Base-by-base conservation (phyloP, 2,797 vertebrate species). In the Epinephelus coioides region DNA sequence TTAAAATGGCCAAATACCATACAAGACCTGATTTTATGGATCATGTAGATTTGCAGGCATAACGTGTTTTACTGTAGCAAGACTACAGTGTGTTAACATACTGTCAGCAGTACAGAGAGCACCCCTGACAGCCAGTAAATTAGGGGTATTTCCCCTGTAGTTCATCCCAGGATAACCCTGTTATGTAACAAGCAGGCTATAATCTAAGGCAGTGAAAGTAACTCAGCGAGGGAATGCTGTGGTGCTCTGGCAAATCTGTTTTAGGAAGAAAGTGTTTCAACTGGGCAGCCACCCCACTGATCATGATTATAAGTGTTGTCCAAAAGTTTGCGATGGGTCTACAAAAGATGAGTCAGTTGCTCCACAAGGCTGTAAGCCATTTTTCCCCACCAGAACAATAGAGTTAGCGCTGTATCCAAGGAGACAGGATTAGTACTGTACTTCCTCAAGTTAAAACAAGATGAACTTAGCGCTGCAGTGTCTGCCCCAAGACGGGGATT, bases 301-400 rank as follows among this genome's bases (percentile, higher is more conserved):
- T 89, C 81, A 77, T 90, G 84, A 91, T 84, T 86, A 60, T 67
- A 73, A 82, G 79, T 57, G 70, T 78, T 55, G 49, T 89, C 88
- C 89, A 88, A 85, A 78, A 55, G 60, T 86, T 89, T 91, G 83
- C 34, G 74, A 92, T 79, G 76, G 84, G 72, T 77, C 78, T 78
- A 68, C 85, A 76, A 81, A 86, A 82, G 80, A 94, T 94, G 90
- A 93, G 89, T 94, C 92, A 95, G 80, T 89, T 81, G 76, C 88
- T 93, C 93, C 91, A 86, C 74, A 86, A 75, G 81, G 81, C 84
- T 82, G 66, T 30, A 43, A 74, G 82, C 82, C 82, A 86, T 89
- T 59, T 83, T 78, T 27, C 85, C 80, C 62, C 62, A 82, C 34
- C 54, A 86, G 75, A 89, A 86, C 85, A 88, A 81, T 51, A 71